A percentile compares a stretch with the other conserved stretches of the same genome.
Evolutionary conservation across 2,113 vertebrate species (phyloP).

Genomic region (Castor canadensis): DNA sequence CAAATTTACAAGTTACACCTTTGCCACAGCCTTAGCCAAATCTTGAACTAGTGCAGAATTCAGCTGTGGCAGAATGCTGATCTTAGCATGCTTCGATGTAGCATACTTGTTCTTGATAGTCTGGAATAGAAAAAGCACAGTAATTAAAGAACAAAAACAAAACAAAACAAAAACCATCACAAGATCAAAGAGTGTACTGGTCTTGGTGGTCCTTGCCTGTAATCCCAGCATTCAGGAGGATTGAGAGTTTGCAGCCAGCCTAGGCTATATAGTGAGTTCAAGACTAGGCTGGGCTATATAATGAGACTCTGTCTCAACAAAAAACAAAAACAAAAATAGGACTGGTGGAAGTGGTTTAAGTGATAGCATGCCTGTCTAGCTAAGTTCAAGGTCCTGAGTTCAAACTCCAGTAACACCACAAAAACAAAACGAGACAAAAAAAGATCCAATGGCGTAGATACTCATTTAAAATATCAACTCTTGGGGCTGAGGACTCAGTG

Average conservation of each 20-base stretch:
- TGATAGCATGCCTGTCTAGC: too few species aligned
- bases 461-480: not conserved
- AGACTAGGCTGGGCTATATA: too few species aligned
- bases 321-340: too few species aligned
- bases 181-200: not conserved
- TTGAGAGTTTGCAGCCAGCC: too few species aligned
- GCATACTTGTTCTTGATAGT: conserved; percentile 91
- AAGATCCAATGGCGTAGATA: not conserved
- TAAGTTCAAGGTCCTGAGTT: not conserved
- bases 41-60: conserved; percentile 83
- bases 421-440: too few species aligned
- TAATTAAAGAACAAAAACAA: not conserved
- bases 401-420: not conserved
- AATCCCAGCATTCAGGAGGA: too few species aligned
- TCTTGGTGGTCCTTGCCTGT: too few species aligned
- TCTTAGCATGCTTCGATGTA: conserved; percentile 82
- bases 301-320: too few species aligned
- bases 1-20: conserved; percentile 49
- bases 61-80: conserved; percentile 86
- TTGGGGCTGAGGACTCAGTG: not conserved
- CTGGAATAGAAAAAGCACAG: conserved; percentile 76
- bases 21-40: conserved; percentile 80
- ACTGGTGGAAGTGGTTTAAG: too few species aligned
- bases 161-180: not conserved
- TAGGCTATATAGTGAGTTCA: too few species aligned